Percentiles rank a stretch among this genome's conserved stretches.
These are phyloP conservation scores for Melanotaenia pygmaea DNA, from an alignment of 2,797 vertebrate genomes.

Conservation along the genomic window DNA sequence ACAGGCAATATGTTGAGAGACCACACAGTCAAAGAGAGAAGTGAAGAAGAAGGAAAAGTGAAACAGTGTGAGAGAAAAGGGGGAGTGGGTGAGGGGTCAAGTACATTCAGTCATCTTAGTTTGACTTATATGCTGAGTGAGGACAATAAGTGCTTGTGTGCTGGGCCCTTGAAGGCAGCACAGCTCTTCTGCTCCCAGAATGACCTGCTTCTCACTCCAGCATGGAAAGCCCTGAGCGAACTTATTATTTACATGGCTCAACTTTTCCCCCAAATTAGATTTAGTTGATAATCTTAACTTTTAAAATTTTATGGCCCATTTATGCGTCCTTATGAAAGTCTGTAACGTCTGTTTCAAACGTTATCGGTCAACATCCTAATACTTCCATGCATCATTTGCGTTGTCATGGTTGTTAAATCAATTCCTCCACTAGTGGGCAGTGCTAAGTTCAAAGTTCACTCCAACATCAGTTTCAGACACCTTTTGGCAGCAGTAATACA, in stretches of 20 bases:
- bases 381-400: no score
- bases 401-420: no score
- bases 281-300: constrained; percentile 29
- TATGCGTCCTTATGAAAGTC: no score
- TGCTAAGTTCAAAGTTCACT: no score
- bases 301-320: constrained; percentile 7
- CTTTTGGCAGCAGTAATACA: no score
- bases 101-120: constrained; percentile 77
- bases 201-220: constrained; percentile 37
- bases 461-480: no score
- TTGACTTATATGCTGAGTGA: constrained; percentile 73
- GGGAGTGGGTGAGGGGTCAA: constrained; percentile 72
- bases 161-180: constrained; percentile 49
- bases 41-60: constrained; percentile 46
- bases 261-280: constrained; percentile 25
- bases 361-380: no score
- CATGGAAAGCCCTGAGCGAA: constrained; percentile 1
- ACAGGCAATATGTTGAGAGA: constrained; percentile 61
- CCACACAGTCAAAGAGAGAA: constrained; percentile 61
- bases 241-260: background rate
- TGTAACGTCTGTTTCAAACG: no score
- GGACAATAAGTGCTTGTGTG: constrained; percentile 71
- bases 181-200: constrained; percentile 53
- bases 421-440: no score
- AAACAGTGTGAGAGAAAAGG: constrained; percentile 62